These are phyloP conservation scores for Hydractinia echinata DNA, from an alignment of 30 jellyfish, hydroid and myxozoan species.

Conservation along the genomic window DNA sequence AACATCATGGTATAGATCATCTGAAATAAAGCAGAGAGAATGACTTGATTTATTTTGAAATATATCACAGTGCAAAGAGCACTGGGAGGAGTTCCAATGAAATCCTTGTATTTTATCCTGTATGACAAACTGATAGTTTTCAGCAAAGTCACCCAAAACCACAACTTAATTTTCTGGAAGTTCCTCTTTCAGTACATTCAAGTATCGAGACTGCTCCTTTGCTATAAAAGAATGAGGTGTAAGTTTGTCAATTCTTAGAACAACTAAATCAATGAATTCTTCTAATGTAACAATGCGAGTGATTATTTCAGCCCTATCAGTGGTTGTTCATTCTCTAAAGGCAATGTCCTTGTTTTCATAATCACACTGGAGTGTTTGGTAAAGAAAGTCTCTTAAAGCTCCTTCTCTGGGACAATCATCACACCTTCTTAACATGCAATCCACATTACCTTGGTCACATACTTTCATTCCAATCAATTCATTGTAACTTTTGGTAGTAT, in stretches of 20 bases:
- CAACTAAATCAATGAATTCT: slow-evolving; percentile 49
- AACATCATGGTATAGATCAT: too few relatives aligned
- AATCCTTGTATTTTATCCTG: too few relatives aligned
- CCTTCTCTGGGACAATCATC: slow-evolving; percentile 40
- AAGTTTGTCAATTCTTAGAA: slow-evolving; percentile 41
- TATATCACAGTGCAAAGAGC: slow-evolving; percentile 46
- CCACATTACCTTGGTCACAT: slow-evolving; percentile 28
- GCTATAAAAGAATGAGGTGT: slow-evolving; percentile 67
- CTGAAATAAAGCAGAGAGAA: slow-evolving; percentile 58
- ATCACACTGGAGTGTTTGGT: neutral
- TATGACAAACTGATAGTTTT: too few relatives aligned
- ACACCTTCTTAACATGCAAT: slow-evolving; percentile 62
- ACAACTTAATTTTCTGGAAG: slow-evolving; percentile 32
- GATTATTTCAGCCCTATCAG: slow-evolving; percentile 41
- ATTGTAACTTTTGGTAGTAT: slow-evolving; percentile 10
- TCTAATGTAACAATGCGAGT: neutral
- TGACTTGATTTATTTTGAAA: slow-evolving; percentile 17
- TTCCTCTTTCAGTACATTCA: slow-evolving; percentile 27
- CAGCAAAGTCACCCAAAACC: too few relatives aligned
- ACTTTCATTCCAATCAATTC: slow-evolving; percentile 34
- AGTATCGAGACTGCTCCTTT: slow-evolving; percentile 30
- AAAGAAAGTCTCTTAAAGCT: slow-evolving; percentile 7
- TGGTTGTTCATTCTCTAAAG: slow-evolving; percentile 44
- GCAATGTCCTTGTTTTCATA: neutral
- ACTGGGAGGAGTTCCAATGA: too few relatives aligned